Base-by-base conservation (phyloP, 2,797 vertebrate species). In the Luscinia luscinia region DNA sequence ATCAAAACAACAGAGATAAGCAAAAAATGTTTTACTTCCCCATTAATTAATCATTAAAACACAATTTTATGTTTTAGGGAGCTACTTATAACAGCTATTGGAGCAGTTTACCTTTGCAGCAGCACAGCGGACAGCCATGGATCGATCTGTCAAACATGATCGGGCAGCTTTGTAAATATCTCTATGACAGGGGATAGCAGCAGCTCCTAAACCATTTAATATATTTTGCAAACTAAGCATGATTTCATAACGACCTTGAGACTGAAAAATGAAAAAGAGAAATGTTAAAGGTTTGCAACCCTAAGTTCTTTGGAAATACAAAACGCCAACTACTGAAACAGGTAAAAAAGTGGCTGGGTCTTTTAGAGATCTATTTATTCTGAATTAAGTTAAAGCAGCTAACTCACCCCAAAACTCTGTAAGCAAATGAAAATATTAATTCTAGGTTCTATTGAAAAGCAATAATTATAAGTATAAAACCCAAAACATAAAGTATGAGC, bases 181-280 rank as follows among this genome's bases (percentile, higher is more conserved):
- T 46, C 99, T 98, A 64, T 99, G 99, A 91, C 98, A 98, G 45
- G 98, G 96, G 41, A 97, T 46, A 28, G 98, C 98, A 67, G 97
- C 97, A 87, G 97, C 95, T 74, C 99, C 99, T 58, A 99, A 93
- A 68, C 99, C 99, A 63, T 97, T 98, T 73, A 99, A 97, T 72
- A 99, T 98, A 97, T 97, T 98, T 96, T 99, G 98, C 90, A 99
- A 91, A 84, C 98, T 98, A 96, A 98, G 82, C 99, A 99, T 98
- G 97, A 99, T 99, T 97, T 99, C 99, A 79, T 98, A 99, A 5
- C 99, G 98, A 57, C 99, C 99, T 98, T 99, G 99, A 97, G 99
- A 99, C 99, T 99, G 95, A 81, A 80, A 96, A 85, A 89, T 58
- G 58, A 69, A 92, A 91, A 87, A 49, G 30, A 91, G 15, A 87